phyloP scores from a whole-genome alignment of 2,113 vertebrate species.

The Alectura lathami region DNA sequence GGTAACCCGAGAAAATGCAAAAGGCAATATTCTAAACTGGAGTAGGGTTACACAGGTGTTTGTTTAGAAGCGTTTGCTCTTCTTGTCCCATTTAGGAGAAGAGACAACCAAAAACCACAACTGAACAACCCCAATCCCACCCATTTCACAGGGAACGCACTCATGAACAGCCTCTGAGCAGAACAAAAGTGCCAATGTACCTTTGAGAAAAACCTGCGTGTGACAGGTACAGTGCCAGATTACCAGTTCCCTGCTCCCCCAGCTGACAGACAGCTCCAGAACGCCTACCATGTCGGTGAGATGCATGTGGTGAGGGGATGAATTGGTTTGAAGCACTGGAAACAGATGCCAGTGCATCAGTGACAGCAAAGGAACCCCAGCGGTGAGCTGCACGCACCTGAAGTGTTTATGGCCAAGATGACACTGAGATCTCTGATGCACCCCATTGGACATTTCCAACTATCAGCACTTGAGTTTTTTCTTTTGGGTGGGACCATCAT shows the following conservation, averaged over 20 bases:
- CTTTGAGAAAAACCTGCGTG: not conserved
- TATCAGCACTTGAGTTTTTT: not conserved
- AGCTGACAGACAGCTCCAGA: too few species aligned
- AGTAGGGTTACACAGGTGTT: not conserved
- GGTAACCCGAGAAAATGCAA: not conserved
- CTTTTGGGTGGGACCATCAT: not conserved
- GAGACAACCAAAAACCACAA: not conserved
- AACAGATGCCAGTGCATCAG: not conserved
- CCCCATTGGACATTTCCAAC: not conserved
- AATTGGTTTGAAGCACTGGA: not conserved
- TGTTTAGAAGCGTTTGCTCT: not conserved
- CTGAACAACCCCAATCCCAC: too few species aligned
- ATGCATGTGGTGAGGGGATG: not conserved
- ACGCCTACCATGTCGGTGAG: not conserved
- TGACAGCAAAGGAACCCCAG: not conserved
- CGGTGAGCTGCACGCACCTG: not conserved
- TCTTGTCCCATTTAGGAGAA: not conserved
- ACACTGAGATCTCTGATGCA: not conserved
- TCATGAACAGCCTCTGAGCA: not conserved
- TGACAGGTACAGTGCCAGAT: accelerated
- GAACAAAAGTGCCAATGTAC: not conserved
- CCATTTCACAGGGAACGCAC: too few species aligned
- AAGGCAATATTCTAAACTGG: not conserved
- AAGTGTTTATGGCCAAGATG: not conserved
- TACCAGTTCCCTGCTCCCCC: not conserved